Base-by-base conservation (phyloP, 2,888 invertebrate genomes). In the Meandrusa payeni region DNA sequence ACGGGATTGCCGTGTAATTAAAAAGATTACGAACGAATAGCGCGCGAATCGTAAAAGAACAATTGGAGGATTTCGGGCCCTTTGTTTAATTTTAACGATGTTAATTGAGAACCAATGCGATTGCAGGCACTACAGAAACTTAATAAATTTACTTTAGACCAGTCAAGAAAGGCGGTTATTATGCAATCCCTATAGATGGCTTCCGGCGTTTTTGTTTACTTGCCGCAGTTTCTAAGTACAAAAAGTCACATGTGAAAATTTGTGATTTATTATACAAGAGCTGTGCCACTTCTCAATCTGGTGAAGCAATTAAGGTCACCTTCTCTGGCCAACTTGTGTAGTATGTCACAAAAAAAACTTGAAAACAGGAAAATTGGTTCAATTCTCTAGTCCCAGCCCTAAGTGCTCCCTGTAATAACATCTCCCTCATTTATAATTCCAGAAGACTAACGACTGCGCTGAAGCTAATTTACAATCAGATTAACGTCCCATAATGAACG, bases 391-490 rank as follows among this genome's bases (percentile, higher is more conserved):
- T 13, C 12, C 12, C 28, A 5, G 2, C 28, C 12, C 10, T 22
- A 34, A 42, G 11, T 23, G 23, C 23, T 42, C 34, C 22, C 23
- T 23, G 15, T 11, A 42, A 31, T 37, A 31, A 36, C 23, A 41
- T 26, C n/a, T 10, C 36, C 10, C 41, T 42, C 29, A 24, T 42
- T 42, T 36, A 42, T 42, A 36, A 43, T 37, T 43, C 37, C 3
- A 19, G 37, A 23, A 43, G 43, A 37, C 26, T 31, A 37, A 37
- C 26, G 26, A 32, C 29, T 31, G 43, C 43, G 15, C 20, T 24
- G 31, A 29, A 26, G 37, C 31, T 43, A 37, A 43, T 43, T 43
- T 37, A 43, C 31, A 43, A 36, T 32, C 37, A 37, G 37, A 43
- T 39, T 39, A 39, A 12, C 29, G 11, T 17, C 15, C 15, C 12